Evolutionary conservation across 2,797 vertebrate genomes (phyloP).

Genomic region (Luscinia luscinia): DNA sequence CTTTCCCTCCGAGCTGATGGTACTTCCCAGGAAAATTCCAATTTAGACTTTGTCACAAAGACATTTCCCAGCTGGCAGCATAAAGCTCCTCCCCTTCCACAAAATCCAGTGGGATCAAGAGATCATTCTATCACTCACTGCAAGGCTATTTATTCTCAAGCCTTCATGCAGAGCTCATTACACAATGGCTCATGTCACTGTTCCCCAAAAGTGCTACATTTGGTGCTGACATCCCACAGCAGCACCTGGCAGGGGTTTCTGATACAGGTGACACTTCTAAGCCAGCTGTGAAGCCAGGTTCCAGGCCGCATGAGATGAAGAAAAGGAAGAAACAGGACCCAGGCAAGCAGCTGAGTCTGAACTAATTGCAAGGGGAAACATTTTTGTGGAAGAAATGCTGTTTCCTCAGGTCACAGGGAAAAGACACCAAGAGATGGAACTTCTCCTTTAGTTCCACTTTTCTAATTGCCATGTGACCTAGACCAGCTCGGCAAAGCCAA

Average conservation of each 20-base stretch:
- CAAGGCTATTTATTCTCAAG: background rate
- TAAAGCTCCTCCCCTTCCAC: background rate
- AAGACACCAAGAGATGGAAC: background rate
- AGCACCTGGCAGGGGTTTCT: background rate
- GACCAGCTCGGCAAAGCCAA: background rate
- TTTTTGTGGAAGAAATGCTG: background rate
- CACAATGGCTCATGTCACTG: background rate
- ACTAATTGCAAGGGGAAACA: background rate
- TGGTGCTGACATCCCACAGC: background rate
- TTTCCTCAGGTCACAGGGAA: background rate
- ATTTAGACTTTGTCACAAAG: background rate
- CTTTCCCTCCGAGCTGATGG: background rate
- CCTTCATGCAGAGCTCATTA: rapidly evolving
- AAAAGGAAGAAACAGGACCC: background rate
- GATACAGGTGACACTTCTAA: background rate
- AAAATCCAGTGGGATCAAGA: background rate
- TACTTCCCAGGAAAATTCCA: background rate
- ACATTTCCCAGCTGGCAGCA: background rate
- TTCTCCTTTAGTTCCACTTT: background rate
- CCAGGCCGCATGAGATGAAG: background rate
- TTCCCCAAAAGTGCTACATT: background rate
- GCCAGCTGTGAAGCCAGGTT: background rate
- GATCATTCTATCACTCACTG: background rate
- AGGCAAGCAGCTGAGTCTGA: background rate
- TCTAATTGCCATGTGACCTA: rapidly evolving